Conservation (phyloP, 2,113 vertebrate genomes). For the Microtus montanus region DNA sequence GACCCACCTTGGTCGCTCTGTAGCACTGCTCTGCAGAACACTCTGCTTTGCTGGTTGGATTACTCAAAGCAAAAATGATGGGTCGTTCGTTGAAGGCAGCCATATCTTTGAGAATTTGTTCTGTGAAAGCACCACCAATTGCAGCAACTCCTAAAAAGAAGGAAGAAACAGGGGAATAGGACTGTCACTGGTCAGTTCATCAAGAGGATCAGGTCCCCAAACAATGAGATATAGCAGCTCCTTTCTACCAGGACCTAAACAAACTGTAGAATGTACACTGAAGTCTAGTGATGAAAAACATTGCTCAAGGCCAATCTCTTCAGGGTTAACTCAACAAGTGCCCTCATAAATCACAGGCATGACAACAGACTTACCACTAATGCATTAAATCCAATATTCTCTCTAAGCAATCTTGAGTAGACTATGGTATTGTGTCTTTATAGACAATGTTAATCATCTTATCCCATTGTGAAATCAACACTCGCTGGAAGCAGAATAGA, state of each 20-base stretch:
- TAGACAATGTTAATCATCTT: background rate
- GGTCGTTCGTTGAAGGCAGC: constrained; percentile 93
- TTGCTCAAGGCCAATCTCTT: constrained; percentile 41
- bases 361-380: background rate
- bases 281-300: constrained; percentile 19
- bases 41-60: constrained; percentile 98
- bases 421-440: constrained; percentile 30
- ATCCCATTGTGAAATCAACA: constrained; percentile 5
- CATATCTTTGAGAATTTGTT: constrained; percentile 95
- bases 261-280: constrained; percentile 34
- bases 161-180: constrained; percentile 53
- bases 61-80: constrained; percentile 98
- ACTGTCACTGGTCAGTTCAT: background rate
- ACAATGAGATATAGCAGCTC: background rate
- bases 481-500: constrained; percentile 16
- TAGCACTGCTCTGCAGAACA: constrained; percentile 99
- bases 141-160: constrained; percentile 93
- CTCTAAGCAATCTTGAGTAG: background rate
- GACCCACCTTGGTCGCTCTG: constrained; percentile 91
- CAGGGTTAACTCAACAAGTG: constrained; percentile 9
- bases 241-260: background rate
- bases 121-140: constrained; percentile 93
- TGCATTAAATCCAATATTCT: background rate
- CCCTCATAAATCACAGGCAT: constrained; percentile 10
- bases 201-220: constrained; percentile 12